A percentile compares a stretch with the other conserved stretches of the same genome.
These are phyloP conservation scores for Glareola pratincola DNA, from an alignment of 2,113 vertebrate species.

Conservation along the genomic window DNA sequence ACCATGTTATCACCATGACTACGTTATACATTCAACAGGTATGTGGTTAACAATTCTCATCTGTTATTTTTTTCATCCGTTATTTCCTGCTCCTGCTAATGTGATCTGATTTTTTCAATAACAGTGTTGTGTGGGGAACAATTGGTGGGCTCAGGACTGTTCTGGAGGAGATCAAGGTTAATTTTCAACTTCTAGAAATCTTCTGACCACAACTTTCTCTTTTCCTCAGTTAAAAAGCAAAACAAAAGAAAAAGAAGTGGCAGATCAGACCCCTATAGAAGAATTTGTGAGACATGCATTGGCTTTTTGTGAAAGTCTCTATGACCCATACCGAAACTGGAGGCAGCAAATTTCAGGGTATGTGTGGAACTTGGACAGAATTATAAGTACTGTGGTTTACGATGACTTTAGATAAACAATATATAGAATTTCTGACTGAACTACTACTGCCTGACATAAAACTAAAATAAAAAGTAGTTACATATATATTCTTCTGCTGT, in stretches of 20 bases:
- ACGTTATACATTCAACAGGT: constrained; percentile 98
- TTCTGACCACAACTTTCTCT: not conserved
- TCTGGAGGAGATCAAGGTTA: not conserved
- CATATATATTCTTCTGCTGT: not conserved
- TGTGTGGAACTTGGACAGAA: not conserved
- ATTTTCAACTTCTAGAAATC: not conserved
- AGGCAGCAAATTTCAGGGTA: constrained; percentile 90
- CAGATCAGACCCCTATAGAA: constrained; percentile 90
- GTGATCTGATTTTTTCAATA: not conserved
- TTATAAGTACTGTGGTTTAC: not conserved
- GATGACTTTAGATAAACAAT: not conserved
- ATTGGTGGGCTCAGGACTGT: not conserved
- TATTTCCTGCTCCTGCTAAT: not conserved
- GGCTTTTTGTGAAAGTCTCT: constrained; percentile 96
- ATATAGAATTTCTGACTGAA: not conserved
- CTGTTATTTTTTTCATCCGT: not conserved
- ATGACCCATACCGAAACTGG: constrained; percentile 96
- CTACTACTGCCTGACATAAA: not conserved
- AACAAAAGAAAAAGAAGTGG: constrained; percentile 97
- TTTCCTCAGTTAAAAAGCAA: constrained; percentile 89
- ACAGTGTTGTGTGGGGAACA: not conserved
- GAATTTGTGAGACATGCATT: constrained; percentile 95
- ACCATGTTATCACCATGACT: constrained; percentile 97
- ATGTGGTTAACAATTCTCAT: constrained; percentile 27
- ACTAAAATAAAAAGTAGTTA: not conserved